Conservation (phyloP, 2,888 invertebrate species). For the Temnothorax unifasciatus region DNA sequence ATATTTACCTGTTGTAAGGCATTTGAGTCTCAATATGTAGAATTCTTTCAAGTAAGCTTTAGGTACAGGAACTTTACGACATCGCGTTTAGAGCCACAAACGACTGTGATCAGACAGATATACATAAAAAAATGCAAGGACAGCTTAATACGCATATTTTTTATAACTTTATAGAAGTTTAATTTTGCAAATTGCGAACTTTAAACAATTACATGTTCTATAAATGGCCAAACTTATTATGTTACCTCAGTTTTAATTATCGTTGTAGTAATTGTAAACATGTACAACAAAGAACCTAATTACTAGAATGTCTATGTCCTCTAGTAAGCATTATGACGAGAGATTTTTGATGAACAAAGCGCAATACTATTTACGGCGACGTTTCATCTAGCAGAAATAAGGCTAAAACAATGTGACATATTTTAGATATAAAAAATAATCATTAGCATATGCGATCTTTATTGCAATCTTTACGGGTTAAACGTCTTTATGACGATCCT, state of each 20-base stretch:
- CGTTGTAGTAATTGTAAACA: not conserved
- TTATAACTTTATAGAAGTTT: not conserved
- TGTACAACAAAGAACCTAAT: not conserved
- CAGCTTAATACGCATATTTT: not conserved
- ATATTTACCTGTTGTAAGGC: not conserved
- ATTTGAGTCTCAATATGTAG: not conserved
- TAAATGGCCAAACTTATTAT: not conserved
- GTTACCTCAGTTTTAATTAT: not conserved
- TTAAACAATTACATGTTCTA: not conserved
- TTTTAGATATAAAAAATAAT: constrained; percentile 16
- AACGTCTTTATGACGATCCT: constrained; percentile 69
- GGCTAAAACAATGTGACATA: constrained; percentile 22
- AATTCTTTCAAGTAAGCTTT: not conserved
- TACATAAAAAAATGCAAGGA: not conserved
- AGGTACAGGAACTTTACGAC: not conserved
- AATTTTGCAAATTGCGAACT: not conserved
- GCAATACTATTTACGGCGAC: not conserved
- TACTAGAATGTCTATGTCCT: not conserved
- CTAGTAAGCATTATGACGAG: not conserved
- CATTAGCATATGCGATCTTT: constrained; percentile 36
- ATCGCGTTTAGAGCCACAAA: not conserved
- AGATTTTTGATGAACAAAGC: not conserved
- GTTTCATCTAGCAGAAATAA: not conserved
- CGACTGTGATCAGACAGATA: too few relatives aligned
- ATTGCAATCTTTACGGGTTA: constrained; percentile 34